Conservation (phyloP, 2,113 vertebrate species). For the Oreochromis niloticus region DNA sequence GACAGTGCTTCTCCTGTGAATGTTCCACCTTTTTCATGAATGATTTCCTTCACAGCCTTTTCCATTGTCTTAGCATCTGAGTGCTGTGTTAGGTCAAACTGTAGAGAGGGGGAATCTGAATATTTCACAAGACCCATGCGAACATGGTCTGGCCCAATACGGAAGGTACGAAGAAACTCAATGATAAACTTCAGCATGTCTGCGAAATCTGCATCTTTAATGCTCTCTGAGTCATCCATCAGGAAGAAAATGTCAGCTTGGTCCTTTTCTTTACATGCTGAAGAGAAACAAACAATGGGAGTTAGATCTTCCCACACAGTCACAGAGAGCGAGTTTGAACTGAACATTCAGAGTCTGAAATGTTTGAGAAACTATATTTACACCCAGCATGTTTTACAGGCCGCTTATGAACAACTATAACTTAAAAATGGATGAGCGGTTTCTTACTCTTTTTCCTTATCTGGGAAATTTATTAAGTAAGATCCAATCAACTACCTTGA, state of each 20-base stretch:
- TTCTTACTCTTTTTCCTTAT: background rate
- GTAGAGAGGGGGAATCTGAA: background rate
- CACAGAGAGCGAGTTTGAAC: background rate
- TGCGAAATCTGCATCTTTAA: conserved; percentile 33
- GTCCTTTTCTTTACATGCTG: conserved; percentile 70
- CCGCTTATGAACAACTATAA: background rate
- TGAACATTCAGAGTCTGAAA: background rate
- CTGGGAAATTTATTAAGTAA: background rate
- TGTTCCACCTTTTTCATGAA: conserved; percentile 57
- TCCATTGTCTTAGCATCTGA: conserved; percentile 20
- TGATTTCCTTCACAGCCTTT: conserved; percentile 48
- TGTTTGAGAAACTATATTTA: background rate
- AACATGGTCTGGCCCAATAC: conserved; percentile 61
- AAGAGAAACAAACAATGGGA: background rate
- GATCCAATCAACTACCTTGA: background rate
- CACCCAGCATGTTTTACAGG: background rate
- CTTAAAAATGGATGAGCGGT: background rate
- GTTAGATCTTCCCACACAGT: background rate
- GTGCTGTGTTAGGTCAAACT: conserved; percentile 57
- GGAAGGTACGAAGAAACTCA: conserved; percentile 60
- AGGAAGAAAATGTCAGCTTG: conserved; percentile 81
- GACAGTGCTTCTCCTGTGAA: conserved; percentile 64
- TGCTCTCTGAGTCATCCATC: conserved; percentile 76
- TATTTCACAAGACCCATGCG: conserved; percentile 76
- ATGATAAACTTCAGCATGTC: conserved; percentile 76